Base-by-base conservation (phyloP, 1,140 invertebrate genomes). In the Drosophila sp. region DNA sequence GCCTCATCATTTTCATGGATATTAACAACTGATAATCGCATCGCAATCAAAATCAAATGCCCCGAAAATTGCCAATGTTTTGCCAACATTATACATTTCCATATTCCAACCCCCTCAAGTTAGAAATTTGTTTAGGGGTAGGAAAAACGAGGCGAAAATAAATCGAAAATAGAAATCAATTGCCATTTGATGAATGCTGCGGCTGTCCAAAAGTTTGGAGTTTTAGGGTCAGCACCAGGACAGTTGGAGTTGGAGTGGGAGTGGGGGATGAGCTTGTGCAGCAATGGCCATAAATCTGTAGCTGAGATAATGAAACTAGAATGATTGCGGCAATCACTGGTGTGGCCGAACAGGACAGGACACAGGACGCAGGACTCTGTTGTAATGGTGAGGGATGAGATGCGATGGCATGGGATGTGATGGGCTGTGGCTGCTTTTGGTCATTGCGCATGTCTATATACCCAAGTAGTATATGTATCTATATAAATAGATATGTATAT, bases 271-370 rank as follows among this genome's bases (percentile, higher is more conserved):
- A 25, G 30, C 3, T 8, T n/a, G 40, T 44, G 56, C 11, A 41
- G 70, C 61, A 64, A 32, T 44, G 70, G 64, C 67, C 30, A 89
- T 89, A 89, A 89, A 89, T 90, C 86, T 86, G 85, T 58, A 71
- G 81, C 75, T 58, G 58, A 90, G 86, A 79, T 91, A 91, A 91
- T 91, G 90, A 91, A 91, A 91, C 90, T 91, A 91, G 90, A 91
- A 91, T 91, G 90, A 91, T 91, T 91, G 90, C 85, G 58, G 90
- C 90, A 91, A 91, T 91, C 90, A 91, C 82, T 90, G 90, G 90
- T 91, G 90, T 90, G 90, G 90, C 78, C 78, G 60, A 77, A 72
- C 40, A 62, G 72, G 63, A 62, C 54, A 17, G 17, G 17, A 17
- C 17, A 17, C 17, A 17, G 17, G 17, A 17, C 17, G 17, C 17